phyloP scores from a whole-genome alignment of 2,797 vertebrate genomes.

The Hybognathus amarus region DNA sequence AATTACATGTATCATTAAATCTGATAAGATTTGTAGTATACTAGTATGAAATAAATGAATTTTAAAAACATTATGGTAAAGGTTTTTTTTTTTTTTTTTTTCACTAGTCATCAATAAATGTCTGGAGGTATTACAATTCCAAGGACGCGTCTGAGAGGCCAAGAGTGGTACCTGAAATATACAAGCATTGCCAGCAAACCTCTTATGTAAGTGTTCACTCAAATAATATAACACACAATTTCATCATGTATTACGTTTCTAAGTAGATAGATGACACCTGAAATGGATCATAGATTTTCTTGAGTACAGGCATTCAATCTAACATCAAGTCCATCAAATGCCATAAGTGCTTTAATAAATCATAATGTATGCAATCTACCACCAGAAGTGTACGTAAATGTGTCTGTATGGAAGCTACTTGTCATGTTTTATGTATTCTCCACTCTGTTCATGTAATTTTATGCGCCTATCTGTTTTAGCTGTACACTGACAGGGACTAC shows the following conservation, averaged over 20 bases:
- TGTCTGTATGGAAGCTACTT: neutral
- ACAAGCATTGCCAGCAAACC: neutral
- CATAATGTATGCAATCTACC: slow-evolving; percentile 2
- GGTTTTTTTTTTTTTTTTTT: no score
- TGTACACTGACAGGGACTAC: neutral
- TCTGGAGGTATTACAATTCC: slow-evolving; percentile 7
- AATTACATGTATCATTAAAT: no score
- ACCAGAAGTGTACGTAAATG: neutral
- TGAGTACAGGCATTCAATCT: slow-evolving; percentile 23
- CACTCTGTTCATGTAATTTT: neutral
- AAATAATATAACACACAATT: slow-evolving; percentile 6
- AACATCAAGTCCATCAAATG: neutral
- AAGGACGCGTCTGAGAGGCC: neutral
- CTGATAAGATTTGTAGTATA: no score
- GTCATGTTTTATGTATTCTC: slow-evolving; percentile 6
- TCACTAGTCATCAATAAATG: slow-evolving; percentile 7
- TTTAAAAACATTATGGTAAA: no score
- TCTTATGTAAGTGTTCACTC: slow-evolving; percentile 12
- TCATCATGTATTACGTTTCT: slow-evolving; percentile 16
- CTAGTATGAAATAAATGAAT: no score
- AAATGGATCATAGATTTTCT: slow-evolving; percentile 20
- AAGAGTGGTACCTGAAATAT: slow-evolving; percentile 1
- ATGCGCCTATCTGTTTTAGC: neutral
- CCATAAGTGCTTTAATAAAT: slow-evolving; percentile 21
- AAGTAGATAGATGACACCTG: slow-evolving; percentile 26